Conservation (phyloP, 1,140 invertebrate genomes). For the Pygmarrhopalites habei region DNA sequence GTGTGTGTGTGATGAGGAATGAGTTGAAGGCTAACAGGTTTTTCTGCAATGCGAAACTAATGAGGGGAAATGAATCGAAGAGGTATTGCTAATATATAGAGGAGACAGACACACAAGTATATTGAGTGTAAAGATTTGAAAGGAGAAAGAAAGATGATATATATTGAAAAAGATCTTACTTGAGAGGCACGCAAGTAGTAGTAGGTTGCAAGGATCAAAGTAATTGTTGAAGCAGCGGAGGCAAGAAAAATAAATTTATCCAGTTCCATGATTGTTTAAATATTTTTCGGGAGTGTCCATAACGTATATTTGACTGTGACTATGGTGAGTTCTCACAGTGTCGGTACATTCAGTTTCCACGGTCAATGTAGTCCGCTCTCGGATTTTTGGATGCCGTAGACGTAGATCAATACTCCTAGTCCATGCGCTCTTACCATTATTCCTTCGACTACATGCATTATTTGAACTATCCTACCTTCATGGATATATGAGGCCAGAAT, state of each 20-base stretch:
- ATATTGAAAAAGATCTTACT: neutral
- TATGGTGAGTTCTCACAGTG: neutral
- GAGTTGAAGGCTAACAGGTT: neutral
- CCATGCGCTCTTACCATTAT: neutral
- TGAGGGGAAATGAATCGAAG: neutral
- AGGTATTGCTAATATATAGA: neutral
- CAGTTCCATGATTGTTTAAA: neutral
- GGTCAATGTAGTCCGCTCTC: neutral
- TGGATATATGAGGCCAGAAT: too few species aligned
- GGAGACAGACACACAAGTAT: neutral
- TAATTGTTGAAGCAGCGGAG: slow-evolving; percentile 1
- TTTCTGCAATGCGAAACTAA: neutral
- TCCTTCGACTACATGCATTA: neutral
- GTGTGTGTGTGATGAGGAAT: too few species aligned
- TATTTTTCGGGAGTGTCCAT: slow-evolving; percentile 3
- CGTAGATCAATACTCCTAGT: neutral
- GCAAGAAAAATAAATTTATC: neutral
- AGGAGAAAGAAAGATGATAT: neutral
- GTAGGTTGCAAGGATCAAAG: neutral
- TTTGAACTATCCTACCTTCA: too few species aligned
- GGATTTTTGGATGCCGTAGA: neutral
- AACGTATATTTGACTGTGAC: neutral
- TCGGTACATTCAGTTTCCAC: neutral
- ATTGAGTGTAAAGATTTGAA: neutral
- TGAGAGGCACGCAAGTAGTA: slow-evolving; percentile 6